Base-by-base conservation (phyloP, 2,797 vertebrate genomes). In the Mastacembelus armatus region DNA sequence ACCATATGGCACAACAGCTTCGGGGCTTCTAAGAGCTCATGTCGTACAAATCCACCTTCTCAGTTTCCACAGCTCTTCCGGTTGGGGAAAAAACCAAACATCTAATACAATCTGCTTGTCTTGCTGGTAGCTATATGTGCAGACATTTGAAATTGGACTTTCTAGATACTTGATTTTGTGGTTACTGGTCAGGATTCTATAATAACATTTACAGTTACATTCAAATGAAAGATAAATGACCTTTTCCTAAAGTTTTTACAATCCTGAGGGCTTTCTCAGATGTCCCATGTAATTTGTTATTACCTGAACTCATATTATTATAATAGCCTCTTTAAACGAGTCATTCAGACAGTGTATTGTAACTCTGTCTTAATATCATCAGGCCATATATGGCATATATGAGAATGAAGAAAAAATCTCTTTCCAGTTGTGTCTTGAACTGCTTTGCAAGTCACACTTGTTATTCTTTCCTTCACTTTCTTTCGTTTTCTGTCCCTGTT, bases 261-360 rank as follows among this genome's bases (percentile, higher is more conserved):
- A 94, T 93, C 94, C 93, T 92, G 85, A 93, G 93, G 95, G 95
- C 90, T 93, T 92, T 92, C 94, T 93, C 92, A 95, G 91, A 94
- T 93, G 94, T 94, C 95, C 93, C 89, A 94, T 95, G 93, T 94
- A 94, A 94, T 96, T 94, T 95, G 94, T 94, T 94, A 95, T 95
- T 94, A 95, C 94, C 94, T 94, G 94, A 96, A 95, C 91, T 94
- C 92, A 95, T 64, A 95, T 95, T 95, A 95, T 95, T 95, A 92
- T 96, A 96, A 97, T 95, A 91, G 92, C 81, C 90, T 93, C 94
- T 93, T 94, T 92, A 95, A 95, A 93, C 94, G 94, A 95, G 94
- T 96, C 95, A 95, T 89, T 93, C 7, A 65, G 94, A 93, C 91
- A 84, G 86, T 83, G 90, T 40, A n/a, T 94, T 94, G 94, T 90